Percentiles rank a stretch among this genome's conserved stretches.
phyloP scores from a whole-genome alignment of 2,797 vertebrate genomes.

The Sorex maritimensis region DNA sequence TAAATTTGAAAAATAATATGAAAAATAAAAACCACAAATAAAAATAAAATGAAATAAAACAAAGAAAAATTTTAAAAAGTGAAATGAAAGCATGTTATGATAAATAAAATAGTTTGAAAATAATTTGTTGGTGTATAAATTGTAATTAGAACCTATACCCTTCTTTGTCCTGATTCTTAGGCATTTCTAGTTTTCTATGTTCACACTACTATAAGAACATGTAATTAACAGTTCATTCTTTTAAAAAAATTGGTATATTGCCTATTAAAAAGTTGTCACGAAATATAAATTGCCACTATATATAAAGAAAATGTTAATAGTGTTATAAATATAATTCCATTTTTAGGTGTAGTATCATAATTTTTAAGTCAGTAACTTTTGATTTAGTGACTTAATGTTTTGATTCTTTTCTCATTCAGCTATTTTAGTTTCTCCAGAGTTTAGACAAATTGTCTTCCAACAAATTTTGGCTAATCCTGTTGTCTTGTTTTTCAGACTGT shows the following conservation, averaged over 20 bases:
- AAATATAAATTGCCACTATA: neutral
- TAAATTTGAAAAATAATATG: neutral
- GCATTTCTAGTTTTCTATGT: neutral
- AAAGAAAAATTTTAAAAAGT: neutral
- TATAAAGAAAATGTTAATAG: constrained; percentile 36
- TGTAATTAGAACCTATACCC: neutral
- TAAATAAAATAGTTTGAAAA: neutral
- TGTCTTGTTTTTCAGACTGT: too few species aligned
- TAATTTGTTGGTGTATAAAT: too few species aligned
- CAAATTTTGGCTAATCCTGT: neutral
- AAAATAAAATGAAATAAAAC: neutral
- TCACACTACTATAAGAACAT: neutral
- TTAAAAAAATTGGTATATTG: neutral
- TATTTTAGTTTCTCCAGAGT: too few species aligned
- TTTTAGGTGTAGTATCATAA: neutral
- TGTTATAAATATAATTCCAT: neutral
- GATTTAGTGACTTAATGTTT: too few species aligned
- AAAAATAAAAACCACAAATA: neutral
- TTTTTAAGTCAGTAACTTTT: too few species aligned
- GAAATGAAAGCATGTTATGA: neutral
- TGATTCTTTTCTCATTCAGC: too few species aligned
- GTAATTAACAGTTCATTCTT: neutral
- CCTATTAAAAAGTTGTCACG: neutral
- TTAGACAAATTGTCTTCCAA: neutral
- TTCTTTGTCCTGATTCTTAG: neutral